phyloP scores from a whole-genome alignment of 2,888 invertebrate genomes.

The Patella caerulea region DNA sequence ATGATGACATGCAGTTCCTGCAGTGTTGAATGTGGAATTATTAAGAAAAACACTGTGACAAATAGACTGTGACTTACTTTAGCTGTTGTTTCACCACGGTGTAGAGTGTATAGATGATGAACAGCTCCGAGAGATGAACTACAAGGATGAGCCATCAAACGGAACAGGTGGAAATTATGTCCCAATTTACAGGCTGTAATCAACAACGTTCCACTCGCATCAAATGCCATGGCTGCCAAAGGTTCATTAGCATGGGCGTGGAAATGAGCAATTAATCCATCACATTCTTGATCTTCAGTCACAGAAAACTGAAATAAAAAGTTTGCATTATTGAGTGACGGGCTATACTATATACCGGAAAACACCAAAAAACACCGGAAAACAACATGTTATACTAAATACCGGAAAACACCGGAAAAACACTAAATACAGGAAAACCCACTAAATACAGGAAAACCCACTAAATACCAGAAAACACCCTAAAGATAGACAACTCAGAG shows the following conservation, averaged over 20 bases:
- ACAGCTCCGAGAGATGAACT: constrained; percentile 84
- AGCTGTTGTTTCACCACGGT: constrained; percentile 95
- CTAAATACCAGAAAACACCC: no score
- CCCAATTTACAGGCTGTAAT: constrained; percentile 93
- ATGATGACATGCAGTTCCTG: no score
- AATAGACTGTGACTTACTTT: constrained; percentile 77
- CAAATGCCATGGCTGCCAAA: constrained; percentile 90
- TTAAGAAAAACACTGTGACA: no score
- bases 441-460: no score
- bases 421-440: no score
- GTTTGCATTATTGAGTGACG: no score
- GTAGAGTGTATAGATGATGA: constrained; percentile 93
- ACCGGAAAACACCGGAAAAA: no score
- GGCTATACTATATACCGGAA: no score
- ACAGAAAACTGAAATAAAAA: constrained; percentile 72
- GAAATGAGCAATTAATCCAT: constrained; percentile 73
- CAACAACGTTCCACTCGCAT: constrained; percentile 89
- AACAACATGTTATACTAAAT: no score
- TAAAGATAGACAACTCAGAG: no score
- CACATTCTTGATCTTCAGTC: constrained; percentile 77
- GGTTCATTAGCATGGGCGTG: constrained; percentile 83
- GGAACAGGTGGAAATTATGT: constrained; percentile 95
- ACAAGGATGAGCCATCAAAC: constrained; percentile 92
- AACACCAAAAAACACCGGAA: no score
- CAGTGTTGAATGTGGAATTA: no score